A percentile compares a stretch with the other conserved stretches of the same genome.
Evolutionary conservation across 2,797 vertebrate species (phyloP).

Genomic region (Valencia hispanica): DNA sequence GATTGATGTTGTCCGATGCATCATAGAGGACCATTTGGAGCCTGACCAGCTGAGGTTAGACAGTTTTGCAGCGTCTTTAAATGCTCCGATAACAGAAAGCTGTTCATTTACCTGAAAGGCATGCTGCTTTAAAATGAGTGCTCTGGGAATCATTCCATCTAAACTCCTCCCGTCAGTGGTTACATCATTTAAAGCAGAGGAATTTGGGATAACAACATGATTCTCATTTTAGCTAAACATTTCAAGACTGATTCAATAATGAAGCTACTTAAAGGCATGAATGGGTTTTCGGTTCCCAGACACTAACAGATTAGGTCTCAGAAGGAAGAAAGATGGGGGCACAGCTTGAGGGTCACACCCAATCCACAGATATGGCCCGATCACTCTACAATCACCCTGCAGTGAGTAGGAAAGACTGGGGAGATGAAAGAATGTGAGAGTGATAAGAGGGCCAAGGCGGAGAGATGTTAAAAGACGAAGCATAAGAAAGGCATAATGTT

Average conservation of each 20-base stretch:
- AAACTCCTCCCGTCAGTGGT: background rate
- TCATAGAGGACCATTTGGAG: too few relatives aligned
- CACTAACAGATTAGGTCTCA: slow-evolving; percentile 57
- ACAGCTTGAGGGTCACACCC: slow-evolving; percentile 36
- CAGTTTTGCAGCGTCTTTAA: too few relatives aligned
- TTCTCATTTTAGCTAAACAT: background rate
- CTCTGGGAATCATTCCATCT: background rate
- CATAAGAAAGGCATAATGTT: too few relatives aligned
- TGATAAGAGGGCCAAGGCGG: background rate
- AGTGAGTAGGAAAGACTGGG: background rate
- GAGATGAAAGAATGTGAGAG: background rate
- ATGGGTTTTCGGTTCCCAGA: slow-evolving; percentile 30
- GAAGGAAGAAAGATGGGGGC: slow-evolving; percentile 29
- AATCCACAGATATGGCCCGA: slow-evolving; percentile 50
- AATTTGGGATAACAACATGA: background rate
- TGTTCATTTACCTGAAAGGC: too few relatives aligned
- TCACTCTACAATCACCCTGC: slow-evolving; percentile 36
- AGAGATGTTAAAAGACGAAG: background rate
- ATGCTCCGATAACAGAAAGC: too few relatives aligned
- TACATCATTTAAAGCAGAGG: background rate
- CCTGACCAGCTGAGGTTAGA: too few relatives aligned
- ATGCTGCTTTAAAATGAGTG: too few relatives aligned
- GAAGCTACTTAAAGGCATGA: slow-evolving; percentile 14
- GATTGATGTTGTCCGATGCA: too few relatives aligned
- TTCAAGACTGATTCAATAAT: background rate